Evolutionary conservation across 2,888 invertebrate species (phyloP).

Genomic region (Nemurella pictetii): DNA sequence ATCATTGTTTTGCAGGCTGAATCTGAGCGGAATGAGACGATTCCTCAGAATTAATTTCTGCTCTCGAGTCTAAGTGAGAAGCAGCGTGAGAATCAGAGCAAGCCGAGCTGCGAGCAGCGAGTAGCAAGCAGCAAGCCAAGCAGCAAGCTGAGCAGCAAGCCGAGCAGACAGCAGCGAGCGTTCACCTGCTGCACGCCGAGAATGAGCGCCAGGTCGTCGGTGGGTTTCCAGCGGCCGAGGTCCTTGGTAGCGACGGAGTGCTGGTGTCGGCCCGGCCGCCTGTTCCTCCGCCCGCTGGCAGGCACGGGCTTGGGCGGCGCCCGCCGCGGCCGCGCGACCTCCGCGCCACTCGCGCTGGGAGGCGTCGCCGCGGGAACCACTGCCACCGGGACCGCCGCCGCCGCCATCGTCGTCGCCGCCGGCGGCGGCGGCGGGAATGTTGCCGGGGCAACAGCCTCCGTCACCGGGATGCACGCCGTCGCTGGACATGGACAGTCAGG

Average conservation of each 20-base stretch:
- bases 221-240: conserved; percentile 94
- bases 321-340: conserved; percentile 48
- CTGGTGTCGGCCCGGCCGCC: conserved; percentile 65
- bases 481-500: too few species aligned
- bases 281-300: conserved; percentile 55
- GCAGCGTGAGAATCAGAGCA: too few species aligned
- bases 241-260: conserved; percentile 78
- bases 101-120: too few species aligned
- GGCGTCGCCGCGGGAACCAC: conserved; percentile 6
- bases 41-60: too few species aligned
- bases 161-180: too few species aligned
- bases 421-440: neutral
- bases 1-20: too few species aligned
- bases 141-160: too few species aligned
- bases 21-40: too few species aligned
- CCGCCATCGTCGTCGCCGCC: conserved; percentile 10
- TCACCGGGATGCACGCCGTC: neutral
- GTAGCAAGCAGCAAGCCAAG: too few species aligned
- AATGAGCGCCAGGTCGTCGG: conserved; percentile 92
- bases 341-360: conserved; percentile 45
- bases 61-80: too few species aligned
- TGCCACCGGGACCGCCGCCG: neutral
- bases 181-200: conserved; percentile 88
- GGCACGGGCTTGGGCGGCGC: conserved; percentile 50
- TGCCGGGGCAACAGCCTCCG: neutral